A percentile compares a stretch with the other conserved stretches of the same genome.
phyloP scores from a whole-genome alignment of 2,113 vertebrate species.

The Bubo scandiacus region DNA sequence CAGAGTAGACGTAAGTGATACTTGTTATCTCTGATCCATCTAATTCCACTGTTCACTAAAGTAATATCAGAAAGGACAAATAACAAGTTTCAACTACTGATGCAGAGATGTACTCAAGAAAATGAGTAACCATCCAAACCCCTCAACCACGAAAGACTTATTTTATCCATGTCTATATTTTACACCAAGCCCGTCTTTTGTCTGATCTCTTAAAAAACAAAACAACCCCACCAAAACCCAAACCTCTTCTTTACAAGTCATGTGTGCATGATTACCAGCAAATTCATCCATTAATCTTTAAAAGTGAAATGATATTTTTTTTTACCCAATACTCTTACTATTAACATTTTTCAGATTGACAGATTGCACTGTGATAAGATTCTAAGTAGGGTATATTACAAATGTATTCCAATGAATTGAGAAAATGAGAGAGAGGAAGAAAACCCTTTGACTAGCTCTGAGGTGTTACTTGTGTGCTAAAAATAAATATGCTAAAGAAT shows the following conservation, averaged over 20 bases:
- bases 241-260: background rate
- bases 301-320: background rate
- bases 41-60: background rate
- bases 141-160: background rate
- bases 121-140: background rate
- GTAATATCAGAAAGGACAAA: background rate
- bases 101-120: background rate
- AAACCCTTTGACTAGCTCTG: background rate
- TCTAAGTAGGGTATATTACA: background rate
- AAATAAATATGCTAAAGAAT: background rate
- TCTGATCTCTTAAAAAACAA: background rate
- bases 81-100: background rate
- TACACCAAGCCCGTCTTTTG: background rate
- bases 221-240: background rate
- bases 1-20: background rate
- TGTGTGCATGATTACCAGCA: background rate
- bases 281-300: conserved; percentile 8
- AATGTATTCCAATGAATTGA: background rate
- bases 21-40: background rate
- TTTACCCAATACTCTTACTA: background rate
- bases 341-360: background rate
- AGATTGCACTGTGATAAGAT: background rate
- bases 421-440: background rate
- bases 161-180: background rate
- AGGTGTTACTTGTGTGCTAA: background rate